Evolutionary conservation across 2,113 vertebrate species (phyloP), one percentile per base, ranked within the genome.

Genomic region (Herpetotheres cachinnans): DNA sequence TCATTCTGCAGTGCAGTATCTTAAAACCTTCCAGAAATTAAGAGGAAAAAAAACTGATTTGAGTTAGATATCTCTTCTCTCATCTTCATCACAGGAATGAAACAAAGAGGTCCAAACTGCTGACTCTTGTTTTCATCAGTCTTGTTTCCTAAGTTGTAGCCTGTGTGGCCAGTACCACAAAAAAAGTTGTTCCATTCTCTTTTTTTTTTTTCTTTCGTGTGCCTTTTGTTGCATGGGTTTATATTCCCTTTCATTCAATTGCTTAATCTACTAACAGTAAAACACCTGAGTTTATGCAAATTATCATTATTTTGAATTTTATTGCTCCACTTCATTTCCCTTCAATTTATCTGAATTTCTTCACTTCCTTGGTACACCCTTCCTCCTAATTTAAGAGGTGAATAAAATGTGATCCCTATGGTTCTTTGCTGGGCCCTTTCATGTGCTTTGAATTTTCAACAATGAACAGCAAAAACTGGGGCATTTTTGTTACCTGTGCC

Each of bases 281-380:
- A 90, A 90, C 38, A 89, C 63, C 74, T 89, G 85, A 88, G 15
- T 73, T 96, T 52, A 93, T 66, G 78, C 49, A 97, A 95, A 94
- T 94, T 13, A 38, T 82, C 22, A 6, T 50, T 88, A 52, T 73
- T 94, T 91, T 83, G 67, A 83, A 89, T 95, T 97, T 86, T 96
- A 93, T 93, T 97, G 55, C 91, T 80, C 69, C 29, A 6, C 30
- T 93, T 94, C 55, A 67, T 95, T 90, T 90, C 73, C 66, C 67
- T 74, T 89, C 61, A 61, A 78, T 89, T 97, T 87, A 47, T 74
- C 62, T 90, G 89, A 66, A 88, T 91, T 91, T 94, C 82, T 85
- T 96, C 95, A 88, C 93, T 95, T 89, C 47, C 63, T 85, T 95
- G 70, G 67, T 74, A 90, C 62, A 96, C 82, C 63, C 89, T 94